phyloP scores from a whole-genome alignment of 64 coral and sea anemone species.

The Acropora yongei region DNA sequence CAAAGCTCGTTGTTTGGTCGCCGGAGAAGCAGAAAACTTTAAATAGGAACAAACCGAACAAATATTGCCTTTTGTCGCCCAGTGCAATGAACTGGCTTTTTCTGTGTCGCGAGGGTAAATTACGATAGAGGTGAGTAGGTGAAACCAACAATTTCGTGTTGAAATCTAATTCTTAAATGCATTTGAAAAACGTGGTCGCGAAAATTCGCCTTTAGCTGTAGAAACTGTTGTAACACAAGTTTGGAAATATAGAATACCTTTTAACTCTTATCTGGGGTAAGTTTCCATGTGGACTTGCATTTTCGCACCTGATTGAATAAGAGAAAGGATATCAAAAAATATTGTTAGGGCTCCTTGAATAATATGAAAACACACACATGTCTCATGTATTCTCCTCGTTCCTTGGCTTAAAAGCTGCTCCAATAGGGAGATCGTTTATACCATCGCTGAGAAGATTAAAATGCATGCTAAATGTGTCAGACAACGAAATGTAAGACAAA shows the following conservation, averaged over 20 bases:
- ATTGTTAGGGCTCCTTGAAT: constrained; percentile 5
- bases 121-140: not conserved
- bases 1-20: constrained; percentile 15
- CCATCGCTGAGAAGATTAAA: not conserved
- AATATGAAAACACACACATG: constrained; percentile 24
- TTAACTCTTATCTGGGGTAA: constrained; percentile 19
- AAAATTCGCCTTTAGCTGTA: constrained; percentile 27
- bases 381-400: constrained; percentile 43
- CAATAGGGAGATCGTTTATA: constrained; percentile 24
- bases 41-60: not conserved
- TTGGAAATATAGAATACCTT: constrained; percentile 17
- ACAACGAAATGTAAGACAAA: too few relatives aligned
- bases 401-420: constrained; percentile 46
- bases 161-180: constrained; percentile 25
- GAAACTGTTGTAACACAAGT: constrained; percentile 24
- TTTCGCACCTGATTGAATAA: constrained; percentile 20
- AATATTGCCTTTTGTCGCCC: constrained; percentile 7
- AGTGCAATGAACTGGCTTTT: constrained; percentile 18
- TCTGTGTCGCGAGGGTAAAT: constrained; percentile 12
- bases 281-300: constrained; percentile 20
- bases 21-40: not conserved
- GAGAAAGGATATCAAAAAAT: constrained; percentile 25
- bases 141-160: constrained; percentile 8
- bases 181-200: not conserved
- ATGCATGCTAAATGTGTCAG: too few relatives aligned